Evolutionary conservation across 2,888 invertebrate species (phyloP), one percentile per base, ranked within the genome.

Genomic region (Phyllotreta cruciferae): DNA sequence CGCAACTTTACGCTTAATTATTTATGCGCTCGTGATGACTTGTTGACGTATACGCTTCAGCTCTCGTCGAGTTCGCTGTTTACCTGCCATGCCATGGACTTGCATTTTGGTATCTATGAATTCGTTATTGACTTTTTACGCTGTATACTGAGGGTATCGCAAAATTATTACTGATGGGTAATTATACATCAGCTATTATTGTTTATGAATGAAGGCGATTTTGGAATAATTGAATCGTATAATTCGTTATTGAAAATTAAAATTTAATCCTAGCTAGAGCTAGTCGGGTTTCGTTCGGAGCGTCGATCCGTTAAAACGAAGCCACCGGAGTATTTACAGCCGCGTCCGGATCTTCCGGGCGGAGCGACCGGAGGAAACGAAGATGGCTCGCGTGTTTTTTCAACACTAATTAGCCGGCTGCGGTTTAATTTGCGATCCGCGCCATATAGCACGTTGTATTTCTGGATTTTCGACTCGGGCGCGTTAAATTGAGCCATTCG

Each of bases 401-500:
- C 44, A 50, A 47, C 64, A 52, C 64, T 60, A 64, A 64, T 64
- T 56, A 64, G 47, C 60, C 52, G 50, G 50, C 55, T 44, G 44
- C 56, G 50, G 60, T 39, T 60, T 64, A 64, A 64, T 64, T 64
- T 64, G 64, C 56, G 64, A 60, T 56, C 60, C 13, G 10, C 41
- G 53, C 64, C 24, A 44, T 53, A 56, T 60, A 60, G 61, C 24
- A 44, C 49, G 54, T 60, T 60, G 61, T 64, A 64, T 64, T 45
- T 64, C 64, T 60, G 38, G 64, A 60, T 56, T 64, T 60, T 64
- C 64, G 60, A 64, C 60, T 60, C 47, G 56, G 52, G 56, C 60
- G 56, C 60, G 60, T 60, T 60, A 60, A 60, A 64, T 64, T 64
- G 56, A 64, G 64, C 64, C 64, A 64, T 64, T 60, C 52, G 64